phyloP scores from a whole-genome alignment of 2,888 invertebrate genomes.

The Diplolepis rosae region DNA sequence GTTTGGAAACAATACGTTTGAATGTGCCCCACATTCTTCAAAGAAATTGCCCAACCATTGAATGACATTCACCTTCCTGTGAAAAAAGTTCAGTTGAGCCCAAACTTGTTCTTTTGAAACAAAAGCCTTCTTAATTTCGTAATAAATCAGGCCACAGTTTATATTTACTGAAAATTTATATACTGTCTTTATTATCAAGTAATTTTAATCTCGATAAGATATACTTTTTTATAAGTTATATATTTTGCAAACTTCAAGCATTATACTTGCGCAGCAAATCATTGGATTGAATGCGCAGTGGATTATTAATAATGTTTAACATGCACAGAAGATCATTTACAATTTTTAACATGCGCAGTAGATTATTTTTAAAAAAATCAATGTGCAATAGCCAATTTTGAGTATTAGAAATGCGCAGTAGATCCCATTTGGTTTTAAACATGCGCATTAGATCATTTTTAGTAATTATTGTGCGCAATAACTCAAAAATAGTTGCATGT shows the following conservation, averaged over 20 bases:
- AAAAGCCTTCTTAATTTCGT: not conserved
- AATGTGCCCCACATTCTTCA: constrained; percentile 12
- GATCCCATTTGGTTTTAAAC: not conserved
- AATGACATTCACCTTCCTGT: not conserved
- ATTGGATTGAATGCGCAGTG: not conserved
- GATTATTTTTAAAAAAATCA: not conserved
- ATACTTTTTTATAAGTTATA: too few relatives aligned
- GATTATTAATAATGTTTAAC: not conserved
- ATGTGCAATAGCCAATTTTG: not conserved
- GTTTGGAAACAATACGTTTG: not conserved
- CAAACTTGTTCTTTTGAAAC: not conserved
- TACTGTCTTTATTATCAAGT: too few relatives aligned
- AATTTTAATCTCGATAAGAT: too few relatives aligned
- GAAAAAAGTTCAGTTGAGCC: not conserved
- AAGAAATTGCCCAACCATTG: constrained; percentile 6
- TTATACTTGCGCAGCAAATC: not conserved
- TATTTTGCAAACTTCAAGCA: too few relatives aligned
- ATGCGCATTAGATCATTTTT: not conserved
- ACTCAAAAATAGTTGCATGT: too few relatives aligned
- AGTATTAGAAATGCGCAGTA: not conserved
- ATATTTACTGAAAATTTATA: not conserved
- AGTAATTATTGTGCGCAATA: not conserved
- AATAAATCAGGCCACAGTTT: too few relatives aligned
- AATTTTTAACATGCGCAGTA: not conserved
- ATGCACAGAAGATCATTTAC: not conserved